Evolutionary conservation across 2,797 vertebrate species (phyloP).

Genomic region (Spatula clypeata): DNA sequence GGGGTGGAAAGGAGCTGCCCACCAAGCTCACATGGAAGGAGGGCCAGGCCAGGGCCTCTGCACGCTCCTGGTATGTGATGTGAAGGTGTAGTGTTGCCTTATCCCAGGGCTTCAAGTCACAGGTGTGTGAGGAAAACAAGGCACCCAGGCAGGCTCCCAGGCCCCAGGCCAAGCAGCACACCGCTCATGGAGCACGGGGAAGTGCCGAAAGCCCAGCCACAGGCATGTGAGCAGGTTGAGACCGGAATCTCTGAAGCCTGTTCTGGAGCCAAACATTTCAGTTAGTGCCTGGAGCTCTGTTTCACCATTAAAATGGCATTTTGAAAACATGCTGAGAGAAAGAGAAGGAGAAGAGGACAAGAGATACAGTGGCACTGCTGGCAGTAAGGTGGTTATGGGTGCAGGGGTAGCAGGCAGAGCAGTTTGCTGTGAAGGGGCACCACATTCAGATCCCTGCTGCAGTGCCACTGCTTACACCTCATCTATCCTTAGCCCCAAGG

Average conservation of each 20-base stretch:
- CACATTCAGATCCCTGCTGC: not conserved
- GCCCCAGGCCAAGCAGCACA: not conserved
- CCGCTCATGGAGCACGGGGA: not conserved
- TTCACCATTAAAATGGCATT: not conserved
- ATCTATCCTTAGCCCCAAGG: not conserved
- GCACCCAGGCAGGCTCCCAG: not conserved
- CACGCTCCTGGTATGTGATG: fast-evolving
- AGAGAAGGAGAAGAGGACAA: not conserved
- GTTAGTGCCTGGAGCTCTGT: not conserved
- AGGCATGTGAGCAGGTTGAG: not conserved
- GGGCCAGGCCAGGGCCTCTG: not conserved
- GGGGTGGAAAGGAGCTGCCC: not conserved
- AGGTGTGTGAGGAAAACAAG: not conserved
- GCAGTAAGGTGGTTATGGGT: not conserved
- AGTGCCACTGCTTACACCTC: not conserved
- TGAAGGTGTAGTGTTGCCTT: not conserved
- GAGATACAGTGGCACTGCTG: not conserved
- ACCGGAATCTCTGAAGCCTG: fast-evolving
- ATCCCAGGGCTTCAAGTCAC: not conserved
- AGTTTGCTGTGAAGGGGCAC: not conserved
- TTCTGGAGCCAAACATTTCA: not conserved
- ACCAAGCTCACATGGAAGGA: not conserved
- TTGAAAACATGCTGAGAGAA: not conserved
- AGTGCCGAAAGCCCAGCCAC: not conserved
- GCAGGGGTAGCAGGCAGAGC: fast-evolving